Percentiles rank a stretch among this genome's conserved stretches.
phyloP scores from a whole-genome alignment of 1,140 invertebrate species.

The Maconellicoccus hirsutus region DNA sequence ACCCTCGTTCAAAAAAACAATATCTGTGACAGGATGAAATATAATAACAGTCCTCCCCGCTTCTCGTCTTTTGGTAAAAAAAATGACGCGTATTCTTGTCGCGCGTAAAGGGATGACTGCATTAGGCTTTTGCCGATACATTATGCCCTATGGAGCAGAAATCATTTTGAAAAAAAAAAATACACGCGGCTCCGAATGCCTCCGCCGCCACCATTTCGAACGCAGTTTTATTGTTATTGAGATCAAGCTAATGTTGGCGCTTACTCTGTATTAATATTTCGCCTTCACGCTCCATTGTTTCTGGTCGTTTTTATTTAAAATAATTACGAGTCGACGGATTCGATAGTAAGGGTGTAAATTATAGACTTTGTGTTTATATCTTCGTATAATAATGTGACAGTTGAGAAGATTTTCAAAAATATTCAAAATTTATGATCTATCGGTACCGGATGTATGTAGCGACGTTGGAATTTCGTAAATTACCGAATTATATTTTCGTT shows the following conservation, averaged over 20 bases:
- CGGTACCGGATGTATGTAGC: no score
- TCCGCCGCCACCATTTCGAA: neutral
- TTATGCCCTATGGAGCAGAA: constrained; percentile 14
- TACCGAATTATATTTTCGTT: no score
- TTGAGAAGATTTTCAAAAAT: no score
- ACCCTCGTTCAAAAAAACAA: constrained; percentile 2
- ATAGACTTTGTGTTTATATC: no score
- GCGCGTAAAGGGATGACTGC: neutral
- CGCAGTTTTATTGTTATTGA: neutral
- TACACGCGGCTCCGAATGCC: neutral
- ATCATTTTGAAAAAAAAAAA: neutral
- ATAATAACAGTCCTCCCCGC: neutral
- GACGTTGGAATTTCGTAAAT: no score
- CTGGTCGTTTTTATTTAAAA: no score
- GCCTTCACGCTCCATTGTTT: constrained; percentile 6
- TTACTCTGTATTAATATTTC: constrained; percentile 1
- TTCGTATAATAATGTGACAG: no score
- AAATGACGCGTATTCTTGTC: constrained; percentile 8
- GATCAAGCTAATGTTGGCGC: constrained; percentile 5
- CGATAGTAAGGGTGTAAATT: no score
- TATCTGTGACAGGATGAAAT: constrained; percentile 5
- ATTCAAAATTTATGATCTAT: no score
- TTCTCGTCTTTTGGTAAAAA: neutral
- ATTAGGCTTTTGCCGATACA: constrained; percentile 7
- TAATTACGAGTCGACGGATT: no score